These are phyloP conservation scores for Egretta garzetta DNA, from an alignment of 2,113 vertebrate genomes.

Conservation along the genomic window DNA sequence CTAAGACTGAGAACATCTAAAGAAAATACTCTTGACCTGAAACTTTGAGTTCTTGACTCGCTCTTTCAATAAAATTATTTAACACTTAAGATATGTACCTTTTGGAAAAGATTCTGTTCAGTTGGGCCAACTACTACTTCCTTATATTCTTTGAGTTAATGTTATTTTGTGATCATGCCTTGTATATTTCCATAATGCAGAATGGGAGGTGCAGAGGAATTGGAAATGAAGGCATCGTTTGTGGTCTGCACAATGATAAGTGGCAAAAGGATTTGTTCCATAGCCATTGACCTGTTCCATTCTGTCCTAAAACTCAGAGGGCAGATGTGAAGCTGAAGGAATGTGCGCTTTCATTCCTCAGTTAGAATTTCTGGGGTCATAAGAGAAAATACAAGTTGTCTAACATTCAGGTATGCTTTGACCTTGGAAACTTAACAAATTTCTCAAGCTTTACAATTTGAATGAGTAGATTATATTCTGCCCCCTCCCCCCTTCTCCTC, in stretches of 20 bases:
- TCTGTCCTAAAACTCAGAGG: background rate
- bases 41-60: background rate
- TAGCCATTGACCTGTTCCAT: background rate
- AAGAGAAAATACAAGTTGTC: background rate
- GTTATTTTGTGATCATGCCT: background rate
- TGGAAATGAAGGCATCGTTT: background rate
- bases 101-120: background rate
- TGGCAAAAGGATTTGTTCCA: background rate
- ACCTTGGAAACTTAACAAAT: background rate
- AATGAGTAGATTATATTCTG: background rate
- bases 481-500: too few species aligned
- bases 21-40: background rate
- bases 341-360: background rate
- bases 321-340: background rate
- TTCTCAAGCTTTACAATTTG: background rate
- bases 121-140: background rate
- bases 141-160: background rate
- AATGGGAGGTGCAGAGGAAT: background rate
- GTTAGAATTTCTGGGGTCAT: background rate
- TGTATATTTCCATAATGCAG: background rate
- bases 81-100: background rate
- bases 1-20: background rate
- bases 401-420: background rate
- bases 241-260: background rate
- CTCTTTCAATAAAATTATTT: background rate